Percentiles rank a stretch among this genome's conserved stretches.
phyloP scores from a whole-genome alignment of 1,140 invertebrate genomes.

The Calephelis virginiensis region DNA sequence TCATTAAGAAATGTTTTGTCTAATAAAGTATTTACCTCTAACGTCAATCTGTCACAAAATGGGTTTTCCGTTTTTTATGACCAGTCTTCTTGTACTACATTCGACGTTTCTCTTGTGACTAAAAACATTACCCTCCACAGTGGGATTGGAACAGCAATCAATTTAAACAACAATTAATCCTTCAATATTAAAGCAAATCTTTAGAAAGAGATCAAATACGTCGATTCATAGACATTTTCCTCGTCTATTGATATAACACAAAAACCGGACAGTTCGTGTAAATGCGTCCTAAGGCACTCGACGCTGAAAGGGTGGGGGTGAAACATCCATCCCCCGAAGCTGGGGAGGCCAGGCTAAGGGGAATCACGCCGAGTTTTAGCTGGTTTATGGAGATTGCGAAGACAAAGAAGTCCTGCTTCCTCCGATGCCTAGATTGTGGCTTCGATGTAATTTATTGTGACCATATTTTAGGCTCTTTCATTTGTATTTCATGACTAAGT shows the following conservation, averaged over 20 bases:
- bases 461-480: slow-evolving; percentile 19
- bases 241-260: slow-evolving; percentile 15
- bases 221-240: slow-evolving; percentile 15
- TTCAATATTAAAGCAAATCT: slow-evolving; percentile 8
- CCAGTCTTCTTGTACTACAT: no score
- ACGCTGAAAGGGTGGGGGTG: slow-evolving; percentile 17
- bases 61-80: no score
- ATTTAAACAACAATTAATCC: slow-evolving; percentile 10
- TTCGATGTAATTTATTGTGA: slow-evolving; percentile 20
- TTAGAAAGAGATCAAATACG: slow-evolving; percentile 13
- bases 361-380: slow-evolving; percentile 62
- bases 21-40: no score
- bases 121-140: neutral
- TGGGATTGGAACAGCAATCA: neutral
- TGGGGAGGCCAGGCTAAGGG: slow-evolving; percentile 20
- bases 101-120: no score
- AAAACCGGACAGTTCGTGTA: slow-evolving; percentile 28
- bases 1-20: no score
- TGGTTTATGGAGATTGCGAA: slow-evolving; percentile 73
- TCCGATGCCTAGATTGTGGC: slow-evolving; percentile 28
- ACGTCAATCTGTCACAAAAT: no score
- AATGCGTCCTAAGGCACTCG: slow-evolving; percentile 20
- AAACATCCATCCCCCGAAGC: slow-evolving; percentile 24
- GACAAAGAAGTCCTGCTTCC: slow-evolving; percentile 47
- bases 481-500: neutral